Base-by-base conservation (phyloP, 2,113 vertebrate species). In the Chloebia gouldiae region DNA sequence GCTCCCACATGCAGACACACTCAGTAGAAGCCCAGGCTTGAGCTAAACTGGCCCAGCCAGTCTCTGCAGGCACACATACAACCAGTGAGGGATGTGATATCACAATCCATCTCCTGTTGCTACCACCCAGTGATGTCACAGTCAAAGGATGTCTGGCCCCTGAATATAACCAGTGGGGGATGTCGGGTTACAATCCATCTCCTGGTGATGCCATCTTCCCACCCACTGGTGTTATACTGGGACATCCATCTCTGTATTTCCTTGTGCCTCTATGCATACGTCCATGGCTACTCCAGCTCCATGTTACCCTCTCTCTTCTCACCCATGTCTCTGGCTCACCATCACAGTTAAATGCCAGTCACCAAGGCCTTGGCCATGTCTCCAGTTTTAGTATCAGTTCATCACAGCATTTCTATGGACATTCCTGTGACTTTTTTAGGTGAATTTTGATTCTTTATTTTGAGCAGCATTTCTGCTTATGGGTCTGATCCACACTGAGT, bases 181-280 rank as follows among this genome's bases (percentile, higher is more conserved):
- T 28, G 37, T 59, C 33, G 65, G 45, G 68, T 88, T 64, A 66
- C 23, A 57, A 5, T 65, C 42, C 1, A 1, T 19, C 22, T 57
- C 50, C 44, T 31, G 44, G 22, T 57, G 35, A 81, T 57, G 44
- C n/a, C n/a, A 70, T 57, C 17, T 35, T 56, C 44, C 76, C 44
- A 44, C 37, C 12, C 13, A 51, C 13, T 44, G 51, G 59, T 33
- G 51, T 16, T 44, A 24, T 13, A 65, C 51, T 2, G 7, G 8
- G 7, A 33, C 6, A 50, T 50, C 12, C 1, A 0, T 50, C 68
- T 37, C 50, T 72, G 44, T 22, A 57, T 57, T 50, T 49, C 27
- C 31, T 37, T 1, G 0, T 33, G 59, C 50, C 27, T 65, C 35
- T 64, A 15, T 42, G 27, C 14, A 15, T 39, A 15, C 0, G 1